Evolutionary conservation across 2,113 vertebrate genomes (phyloP).

Genomic region (Colossoma macropomum): DNA sequence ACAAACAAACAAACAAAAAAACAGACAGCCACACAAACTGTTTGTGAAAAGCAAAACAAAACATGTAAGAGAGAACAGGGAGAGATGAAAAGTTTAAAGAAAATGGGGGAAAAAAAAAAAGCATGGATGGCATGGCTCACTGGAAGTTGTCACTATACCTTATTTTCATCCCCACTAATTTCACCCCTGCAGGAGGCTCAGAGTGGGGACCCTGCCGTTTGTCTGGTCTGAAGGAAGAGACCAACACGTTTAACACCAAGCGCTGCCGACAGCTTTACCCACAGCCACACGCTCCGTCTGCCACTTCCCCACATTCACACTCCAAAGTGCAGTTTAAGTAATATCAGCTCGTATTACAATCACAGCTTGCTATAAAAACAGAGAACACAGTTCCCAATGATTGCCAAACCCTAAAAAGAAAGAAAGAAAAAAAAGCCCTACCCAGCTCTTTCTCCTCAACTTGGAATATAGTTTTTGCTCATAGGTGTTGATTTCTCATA

Average conservation of each 20-base stretch:
- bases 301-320: constrained; percentile 70
- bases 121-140: constrained; percentile 74
- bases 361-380: constrained; percentile 73
- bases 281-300: constrained; percentile 69
- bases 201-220: constrained; percentile 54
- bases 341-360: constrained; percentile 65
- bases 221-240: constrained; percentile 57
- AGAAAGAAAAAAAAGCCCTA: constrained; percentile 32
- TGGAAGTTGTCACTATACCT: constrained; percentile 74
- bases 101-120: constrained; percentile 46
- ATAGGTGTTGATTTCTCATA: not conserved
- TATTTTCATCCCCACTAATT: constrained; percentile 67
- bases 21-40: constrained; percentile 73
- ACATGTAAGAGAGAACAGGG: not conserved
- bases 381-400: constrained; percentile 65
- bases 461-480: not conserved
- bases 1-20: not conserved
- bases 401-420: constrained; percentile 63
- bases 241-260: constrained; percentile 60
- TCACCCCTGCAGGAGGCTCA: constrained; percentile 45
- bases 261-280: constrained; percentile 79
- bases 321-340: constrained; percentile 79
- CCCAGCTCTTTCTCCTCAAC: constrained; percentile 10
- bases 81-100: constrained; percentile 31
- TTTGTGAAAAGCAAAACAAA: constrained; percentile 66